Conservation (phyloP, 2,888 invertebrate species). For the Nasonovia ribisnigri region DNA sequence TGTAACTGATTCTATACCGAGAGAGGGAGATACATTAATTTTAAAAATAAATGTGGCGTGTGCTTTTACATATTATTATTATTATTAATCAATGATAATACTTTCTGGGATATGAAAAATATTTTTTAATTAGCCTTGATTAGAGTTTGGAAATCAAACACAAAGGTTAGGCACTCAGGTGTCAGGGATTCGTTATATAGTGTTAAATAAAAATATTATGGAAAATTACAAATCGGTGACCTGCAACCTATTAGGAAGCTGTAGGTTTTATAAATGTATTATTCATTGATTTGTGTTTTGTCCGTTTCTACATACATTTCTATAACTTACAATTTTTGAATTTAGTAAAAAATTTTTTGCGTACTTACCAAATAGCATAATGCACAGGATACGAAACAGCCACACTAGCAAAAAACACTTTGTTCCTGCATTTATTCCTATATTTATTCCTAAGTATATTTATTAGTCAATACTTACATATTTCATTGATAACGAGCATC, state of each 20-base stretch:
- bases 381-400: background rate
- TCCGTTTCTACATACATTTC: too few species aligned
- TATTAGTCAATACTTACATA: background rate
- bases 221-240: background rate
- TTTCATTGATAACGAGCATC: background rate
- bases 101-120: background rate
- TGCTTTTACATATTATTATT: background rate
- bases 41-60: background rate
- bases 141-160: background rate
- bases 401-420: background rate
- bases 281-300: background rate
- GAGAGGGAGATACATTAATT: background rate
- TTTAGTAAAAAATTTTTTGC: background rate
- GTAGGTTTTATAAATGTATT: background rate
- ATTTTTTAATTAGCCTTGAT: background rate
- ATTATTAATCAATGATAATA: background rate
- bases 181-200: background rate
- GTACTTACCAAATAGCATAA: background rate
- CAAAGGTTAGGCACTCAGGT: background rate
- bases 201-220: background rate
- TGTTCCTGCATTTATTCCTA: background rate
- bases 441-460: background rate
- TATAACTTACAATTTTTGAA: background rate
- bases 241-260: background rate
- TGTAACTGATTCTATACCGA: background rate